Percentiles rank a stretch among this genome's conserved stretches.
phyloP scores from a whole-genome alignment of 2,797 vertebrate species.

The Sebastolobus alascanus region DNA sequence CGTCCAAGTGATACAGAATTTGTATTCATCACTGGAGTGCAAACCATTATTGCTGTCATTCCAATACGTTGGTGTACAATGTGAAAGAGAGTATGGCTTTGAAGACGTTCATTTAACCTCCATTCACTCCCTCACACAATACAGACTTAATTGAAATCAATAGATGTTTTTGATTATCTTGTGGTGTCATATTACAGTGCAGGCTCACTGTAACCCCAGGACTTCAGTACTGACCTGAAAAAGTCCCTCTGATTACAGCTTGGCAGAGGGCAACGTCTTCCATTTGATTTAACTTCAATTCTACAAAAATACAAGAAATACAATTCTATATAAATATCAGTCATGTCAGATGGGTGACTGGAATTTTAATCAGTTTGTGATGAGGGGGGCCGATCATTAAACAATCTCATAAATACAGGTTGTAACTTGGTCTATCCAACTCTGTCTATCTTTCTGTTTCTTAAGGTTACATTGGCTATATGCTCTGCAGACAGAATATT shows the following conservation, averaged over 20 bases:
- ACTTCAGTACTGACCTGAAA: slow-evolving; percentile 11
- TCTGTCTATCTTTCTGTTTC: neutral
- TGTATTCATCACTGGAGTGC: slow-evolving; percentile 41
- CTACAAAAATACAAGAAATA: neutral
- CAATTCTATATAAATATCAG: neutral
- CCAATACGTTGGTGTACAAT: slow-evolving; percentile 19
- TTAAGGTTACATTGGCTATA: neutral
- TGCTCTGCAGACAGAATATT: neutral
- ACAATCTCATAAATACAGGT: slow-evolving; percentile 8
- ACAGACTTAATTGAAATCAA: slow-evolving; percentile 58
- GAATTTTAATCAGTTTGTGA: neutral
- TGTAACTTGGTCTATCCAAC: neutral
- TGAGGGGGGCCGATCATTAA: neutral
- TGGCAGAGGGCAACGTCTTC: neutral
- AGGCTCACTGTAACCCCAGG: neutral
- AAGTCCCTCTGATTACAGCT: neutral
- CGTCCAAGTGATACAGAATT: slow-evolving; percentile 51
- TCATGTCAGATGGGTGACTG: neutral
- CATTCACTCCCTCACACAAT: slow-evolving; percentile 22
- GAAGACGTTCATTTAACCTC: slow-evolving; percentile 41
- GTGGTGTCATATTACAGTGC: slow-evolving; percentile 8
- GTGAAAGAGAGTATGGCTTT: slow-evolving; percentile 21
- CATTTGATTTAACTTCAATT: neutral
- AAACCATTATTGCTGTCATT: slow-evolving; percentile 33
- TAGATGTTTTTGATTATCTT: slow-evolving; percentile 44